Evolutionary conservation across 1,140 invertebrate genomes (phyloP), one percentile per base, ranked within the genome.

Genomic region (Ceratoteleas bidentatus): DNA sequence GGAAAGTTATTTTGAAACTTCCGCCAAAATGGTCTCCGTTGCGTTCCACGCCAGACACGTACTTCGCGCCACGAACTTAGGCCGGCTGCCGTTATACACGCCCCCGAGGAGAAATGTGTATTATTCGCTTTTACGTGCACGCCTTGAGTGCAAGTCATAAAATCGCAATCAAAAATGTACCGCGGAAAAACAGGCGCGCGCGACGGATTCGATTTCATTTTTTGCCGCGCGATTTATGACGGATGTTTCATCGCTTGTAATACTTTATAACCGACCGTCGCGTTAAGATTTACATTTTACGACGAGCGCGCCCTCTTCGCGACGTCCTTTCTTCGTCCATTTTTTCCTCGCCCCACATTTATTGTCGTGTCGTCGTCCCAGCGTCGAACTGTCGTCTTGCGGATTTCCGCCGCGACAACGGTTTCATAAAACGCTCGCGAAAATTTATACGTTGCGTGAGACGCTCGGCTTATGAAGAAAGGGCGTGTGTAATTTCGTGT

Each of bases 151-250:
- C 70, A 47, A 40, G 75, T 70, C 54, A 65, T 79, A 78, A 78
- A 83, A 78, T 75, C 34, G 75, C 81, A 75, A 83, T 83, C 81
- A 83, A 83, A 79, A 83, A 70, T 79, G 50, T 72, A 72, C 70
- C 50, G 32, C 16, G 36, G 43, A 68, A 58, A 50, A 78, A 78
- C 15, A 75, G 47, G n/a, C 49, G 13, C 33, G 61, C 36, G 15
- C 47, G 14, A 15, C 34, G 52, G 52, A 83, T 83, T 78, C 81
- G 69, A 65, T 83, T 78, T 72, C 75, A 74, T 70, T 69, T 75
- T 68, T 78, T 65, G 64, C 32, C 14, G 14, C 45, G 53, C 49
- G 65, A 78, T 78, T 81, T 76, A 78, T 66, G 50, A 24, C 33
- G 14, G 0, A 36, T 40, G 36, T 60, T 81, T 75, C 75, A 75